phyloP scores from a whole-genome alignment of 2,797 vertebrate species.

The Petrocephalus schoutedeni region DNA sequence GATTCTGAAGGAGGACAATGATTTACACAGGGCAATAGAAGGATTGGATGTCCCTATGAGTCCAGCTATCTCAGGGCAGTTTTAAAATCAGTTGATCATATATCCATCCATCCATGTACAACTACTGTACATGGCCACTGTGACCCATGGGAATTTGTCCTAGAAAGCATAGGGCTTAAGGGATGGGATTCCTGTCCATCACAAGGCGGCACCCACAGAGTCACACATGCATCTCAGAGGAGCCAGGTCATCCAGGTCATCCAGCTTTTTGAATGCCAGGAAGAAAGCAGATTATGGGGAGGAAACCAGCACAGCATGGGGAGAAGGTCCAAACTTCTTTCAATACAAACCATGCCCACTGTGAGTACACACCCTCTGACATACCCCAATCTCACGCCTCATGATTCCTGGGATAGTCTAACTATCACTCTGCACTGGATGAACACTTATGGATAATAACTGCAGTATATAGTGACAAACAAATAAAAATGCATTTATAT shows the following conservation, averaged over 20 bases:
- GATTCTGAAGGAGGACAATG: not conserved
- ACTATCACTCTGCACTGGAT: not conserved
- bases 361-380: not conserved
- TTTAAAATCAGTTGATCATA: not conserved
- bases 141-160: not conserved
- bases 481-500: not conserved
- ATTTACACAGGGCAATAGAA: not conserved
- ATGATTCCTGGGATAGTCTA: not conserved
- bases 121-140: not conserved
- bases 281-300: not conserved
- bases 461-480: not conserved
- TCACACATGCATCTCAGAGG: not conserved
- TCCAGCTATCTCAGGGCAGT: not conserved
- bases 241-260: no score
- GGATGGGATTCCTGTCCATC: not conserved
- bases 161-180: not conserved
- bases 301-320: not conserved
- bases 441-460: not conserved
- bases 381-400: not conserved
- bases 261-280: not conserved
- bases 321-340: not conserved
- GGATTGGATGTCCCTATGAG: not conserved
- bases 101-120: not conserved
- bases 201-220: not conserved
- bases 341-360: not conserved